Evolutionary conservation across 2,113 vertebrate species (phyloP), one percentile per base, ranked within the genome.

Genomic region (Prolemur simus): DNA sequence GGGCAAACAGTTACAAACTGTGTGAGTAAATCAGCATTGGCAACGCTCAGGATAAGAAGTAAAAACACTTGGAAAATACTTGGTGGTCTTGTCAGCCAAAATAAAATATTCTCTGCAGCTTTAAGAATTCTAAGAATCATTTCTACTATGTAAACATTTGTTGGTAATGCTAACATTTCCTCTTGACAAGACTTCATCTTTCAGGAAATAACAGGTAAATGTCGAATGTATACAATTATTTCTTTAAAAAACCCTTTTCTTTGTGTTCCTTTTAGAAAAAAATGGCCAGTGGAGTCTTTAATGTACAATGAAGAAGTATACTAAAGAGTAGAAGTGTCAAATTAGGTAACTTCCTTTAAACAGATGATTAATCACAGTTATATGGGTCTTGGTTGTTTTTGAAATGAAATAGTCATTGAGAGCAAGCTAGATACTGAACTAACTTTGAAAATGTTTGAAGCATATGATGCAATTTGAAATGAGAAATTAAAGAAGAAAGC

Each of bases 111-210:
- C 60, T 76, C 42, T 91, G 64, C 60, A 93, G 83, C 64, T 85
- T 37, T 83, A 90, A 91, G 92, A 93, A 87, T 91, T 95, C 54
- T 58, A 56, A 94, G 52, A 91, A 83, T 95, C 86, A 54, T 82
- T 95, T 97, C 64, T 78, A 78, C 5, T 34, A 45, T 81, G 81
- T 85, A 96, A 91, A 93, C 77, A 94, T 74, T 93, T 91, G 25
- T 93, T 94, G 83, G 77, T 63, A 78, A 83, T 86, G 60, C 78
- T 94, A 96, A 73, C 66, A 80, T 95, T 96, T 95, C 58, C 63
- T 82, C 68, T 82, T 85, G 83, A 96, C 64, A 73, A 76, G 56
- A 77, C n/a, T 96, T 97, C 88, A 87, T 87, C 93, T 96, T 95
- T 90, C 60, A 77, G 47, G n/a, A 5, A 91, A 49, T 78, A 88